phyloP scores from a whole-genome alignment of 2,113 vertebrate genomes.

The Ploceus nigricollis region DNA sequence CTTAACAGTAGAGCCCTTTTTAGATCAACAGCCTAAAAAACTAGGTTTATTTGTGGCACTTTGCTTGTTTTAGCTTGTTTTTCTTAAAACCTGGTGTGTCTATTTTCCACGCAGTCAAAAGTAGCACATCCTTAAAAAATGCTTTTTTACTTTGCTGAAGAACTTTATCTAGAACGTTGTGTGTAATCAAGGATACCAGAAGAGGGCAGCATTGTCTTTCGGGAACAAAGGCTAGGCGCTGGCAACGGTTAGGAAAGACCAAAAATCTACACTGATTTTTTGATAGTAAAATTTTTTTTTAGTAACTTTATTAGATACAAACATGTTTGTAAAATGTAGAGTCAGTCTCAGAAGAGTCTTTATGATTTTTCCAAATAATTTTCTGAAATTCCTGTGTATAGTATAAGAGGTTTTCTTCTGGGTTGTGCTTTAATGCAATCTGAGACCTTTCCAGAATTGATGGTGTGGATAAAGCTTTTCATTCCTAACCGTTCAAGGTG shows the following conservation, averaged over 20 bases:
- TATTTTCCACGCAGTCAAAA: background rate
- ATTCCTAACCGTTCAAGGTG: background rate
- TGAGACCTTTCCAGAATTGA: background rate
- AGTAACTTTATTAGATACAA: background rate
- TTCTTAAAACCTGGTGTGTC: accelerated
- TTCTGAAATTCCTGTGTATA: background rate
- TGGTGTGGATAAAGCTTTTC: background rate
- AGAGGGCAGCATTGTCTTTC: conserved; percentile 45
- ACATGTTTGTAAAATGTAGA: background rate
- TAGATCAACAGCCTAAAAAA: background rate
- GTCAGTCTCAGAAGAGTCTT: background rate
- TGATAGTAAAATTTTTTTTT: background rate
- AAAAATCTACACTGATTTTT: background rate
- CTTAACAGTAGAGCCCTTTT: background rate
- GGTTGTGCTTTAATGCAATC: background rate
- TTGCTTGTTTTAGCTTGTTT: background rate
- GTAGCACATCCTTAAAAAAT: background rate
- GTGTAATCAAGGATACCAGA: background rate
- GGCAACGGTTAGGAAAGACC: background rate
- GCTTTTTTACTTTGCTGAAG: background rate
- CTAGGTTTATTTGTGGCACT: background rate
- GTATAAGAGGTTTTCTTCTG: background rate
- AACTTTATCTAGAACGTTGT: background rate
- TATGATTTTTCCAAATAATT: background rate
- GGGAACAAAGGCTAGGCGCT: background rate